A percentile compares a stretch with the other conserved stretches of the same genome.
These are phyloP conservation scores for Tetraneura akinire DNA, from an alignment of 1,140 invertebrate genomes.

Conservation along the genomic window DNA sequence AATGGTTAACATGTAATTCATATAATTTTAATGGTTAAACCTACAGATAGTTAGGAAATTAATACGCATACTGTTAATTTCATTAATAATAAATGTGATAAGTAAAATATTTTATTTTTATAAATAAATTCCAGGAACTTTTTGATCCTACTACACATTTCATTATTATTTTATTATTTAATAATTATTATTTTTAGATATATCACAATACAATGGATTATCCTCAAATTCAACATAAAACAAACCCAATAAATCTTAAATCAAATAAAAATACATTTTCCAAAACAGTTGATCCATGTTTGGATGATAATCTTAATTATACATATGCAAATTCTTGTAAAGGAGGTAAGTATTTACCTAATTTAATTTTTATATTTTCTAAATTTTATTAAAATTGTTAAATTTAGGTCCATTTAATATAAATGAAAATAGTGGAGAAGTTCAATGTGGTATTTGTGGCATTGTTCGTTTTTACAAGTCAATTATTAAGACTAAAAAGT, in stretches of 20 bases:
- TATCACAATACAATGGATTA: not conserved
- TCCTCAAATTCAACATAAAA: not conserved
- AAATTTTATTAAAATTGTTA: not conserved
- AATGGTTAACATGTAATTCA: too few relatives aligned
- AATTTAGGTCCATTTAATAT: conserved; percentile 34
- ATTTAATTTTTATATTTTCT: not conserved
- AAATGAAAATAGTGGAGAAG: conserved; percentile 34
- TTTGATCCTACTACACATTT: too few relatives aligned
- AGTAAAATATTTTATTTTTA: too few relatives aligned
- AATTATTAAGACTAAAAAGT: conserved; percentile 76
- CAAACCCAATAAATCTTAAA: not conserved
- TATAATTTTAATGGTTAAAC: too few relatives aligned
- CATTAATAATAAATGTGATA: too few relatives aligned
- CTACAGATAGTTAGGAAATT: too few relatives aligned
- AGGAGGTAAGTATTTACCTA: conserved; percentile 25
- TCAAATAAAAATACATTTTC: not conserved
- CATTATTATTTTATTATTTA: too few relatives aligned
- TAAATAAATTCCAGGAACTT: too few relatives aligned
- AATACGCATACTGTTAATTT: too few relatives aligned
- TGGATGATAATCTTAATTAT: conserved; percentile 35
- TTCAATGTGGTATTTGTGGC: conserved; percentile 73
- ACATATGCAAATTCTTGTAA: conserved; percentile 45
- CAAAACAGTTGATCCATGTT: not conserved
- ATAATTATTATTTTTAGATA: too few relatives aligned
- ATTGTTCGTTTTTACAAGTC: conserved; percentile 75